Evolutionary conservation across 37 sponge, comb jelly and placozoan species (phyloP), one percentile per base, ranked within the genome.

Genomic region (Oscarella lobularis): DNA sequence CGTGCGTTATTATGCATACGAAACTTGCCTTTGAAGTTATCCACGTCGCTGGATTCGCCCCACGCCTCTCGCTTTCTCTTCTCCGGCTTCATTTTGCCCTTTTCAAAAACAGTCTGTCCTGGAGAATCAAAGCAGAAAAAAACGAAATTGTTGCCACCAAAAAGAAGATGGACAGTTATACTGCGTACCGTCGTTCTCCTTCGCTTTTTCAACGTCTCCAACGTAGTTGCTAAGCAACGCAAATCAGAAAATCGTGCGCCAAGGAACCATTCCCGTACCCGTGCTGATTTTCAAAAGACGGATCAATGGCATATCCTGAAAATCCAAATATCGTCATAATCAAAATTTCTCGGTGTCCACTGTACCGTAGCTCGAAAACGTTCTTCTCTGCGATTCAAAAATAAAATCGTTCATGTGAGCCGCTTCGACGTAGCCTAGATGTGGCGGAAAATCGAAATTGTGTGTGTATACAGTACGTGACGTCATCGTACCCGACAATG

Each of bases 321-420:
- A 9, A 70, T 70, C 37, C 14, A 14, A 20, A 29, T 70, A 70
- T 70, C 60, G 20, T 48, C 9, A 27, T 20, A 48, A 20, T 48
- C 9, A 20, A 48, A 9, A 48, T 27, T 48, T 9, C 9, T 20
- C 9, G 20, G 60, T 48, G 60, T n/a, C n/a, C n/a, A n/a, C 60
- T 27, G 40, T 14, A n/a, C 67, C 40, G 60, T 77, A 83, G 3
- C 65, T 78, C 60, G 87, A 87, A 41, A 88, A 97, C 2, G 98
- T 97, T 76, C 91, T 83, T 36, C 98, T 72, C 69, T 97, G 98
- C 38, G 87, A 84, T 70, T 97, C 98, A 87, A 97, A 97, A 76
- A 90, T 85, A 67, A 96, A 97, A 40, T 79, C 74, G 48, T 90
- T 81, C 36, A 94, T 66, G 75, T 94, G 95, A 29, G 88, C 86